Evolutionary conservation across 2,797 vertebrate genomes (phyloP).

Genomic region (Gorsachius magnificus): DNA sequence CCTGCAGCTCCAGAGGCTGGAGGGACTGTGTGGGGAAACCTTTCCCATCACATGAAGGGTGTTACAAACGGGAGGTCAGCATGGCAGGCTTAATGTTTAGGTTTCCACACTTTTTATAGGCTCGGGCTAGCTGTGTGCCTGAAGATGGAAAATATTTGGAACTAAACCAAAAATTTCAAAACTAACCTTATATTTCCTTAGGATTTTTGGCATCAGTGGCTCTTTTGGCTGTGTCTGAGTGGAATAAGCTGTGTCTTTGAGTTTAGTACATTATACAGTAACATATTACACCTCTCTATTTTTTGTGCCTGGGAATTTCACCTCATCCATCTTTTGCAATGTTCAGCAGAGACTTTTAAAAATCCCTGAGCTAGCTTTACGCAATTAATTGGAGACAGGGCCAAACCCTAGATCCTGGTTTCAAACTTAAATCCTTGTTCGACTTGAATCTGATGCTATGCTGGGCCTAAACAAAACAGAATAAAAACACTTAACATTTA

Average conservation of each 20-base stretch:
- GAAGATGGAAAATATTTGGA: conserved; percentile 65
- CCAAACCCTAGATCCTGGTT: conserved; percentile 33
- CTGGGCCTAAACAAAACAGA: not conserved
- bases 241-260: conserved; percentile 59
- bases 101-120: conserved; percentile 55
- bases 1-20: not conserved
- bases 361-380: conserved; percentile 39
- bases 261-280: conserved; percentile 60
- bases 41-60: conserved; percentile 20
- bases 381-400: conserved; percentile 18
- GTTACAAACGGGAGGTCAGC: conserved; percentile 28
- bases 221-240: conserved; percentile 48
- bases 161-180: conserved; percentile 52
- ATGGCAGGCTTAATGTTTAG: conserved; percentile 21
- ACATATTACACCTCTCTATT: conserved; percentile 45
- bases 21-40: not conserved
- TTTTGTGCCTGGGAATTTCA: conserved; percentile 62
- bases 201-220: conserved; percentile 45
- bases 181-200: conserved; percentile 54
- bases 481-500: not conserved
- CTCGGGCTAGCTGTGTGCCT: conserved; percentile 28
- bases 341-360: conserved; percentile 54
- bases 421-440: conserved; percentile 30
- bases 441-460: not conserved
- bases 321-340: conserved; percentile 61